Evolutionary conservation across 2,797 vertebrate species (phyloP), one percentile per base, ranked within the genome.

Genomic region (Emys orbicularis): DNA sequence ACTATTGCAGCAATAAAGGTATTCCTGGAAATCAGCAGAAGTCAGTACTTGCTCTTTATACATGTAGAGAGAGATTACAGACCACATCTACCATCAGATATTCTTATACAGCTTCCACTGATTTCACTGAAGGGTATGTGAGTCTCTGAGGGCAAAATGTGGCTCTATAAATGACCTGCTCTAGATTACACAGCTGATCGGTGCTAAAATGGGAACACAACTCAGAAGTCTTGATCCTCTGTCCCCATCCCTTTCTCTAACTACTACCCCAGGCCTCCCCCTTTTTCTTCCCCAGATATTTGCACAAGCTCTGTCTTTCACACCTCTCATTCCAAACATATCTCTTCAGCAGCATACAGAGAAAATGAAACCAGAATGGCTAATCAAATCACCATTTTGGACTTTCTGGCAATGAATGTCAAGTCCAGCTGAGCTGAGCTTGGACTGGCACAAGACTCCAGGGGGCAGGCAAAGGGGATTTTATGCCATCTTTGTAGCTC

Each of bases 281-380:
- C 41, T 88, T 49, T 86, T 79, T 89, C 83, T 95, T 93, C 18
- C 77, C 8, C 11, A 89, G 56, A 90, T 91, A 87, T 80, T 93
- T 86, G 34, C n/a, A 12, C 76, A 86, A 92, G 54, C 65, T 79
- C 56, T 94, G 79, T 47, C 37, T 95, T 47, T 74, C 77, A 81
- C 27, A 91, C 25, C 76, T 88, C 84, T 80, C 88, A 87, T 92
- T 88, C 74, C 81, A 86, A 72, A 50, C 77, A 54, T 85, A 15
- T 13, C 86, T 93, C 72, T 89, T 68, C n/a, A 68, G 65, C n/a
- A 68, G 18, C 65, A 88, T 34, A 83, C 80, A 95, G 93, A 92
- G 65, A 61, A 87, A 94, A 97, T 89, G 54, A 92, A 96, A 95
- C 84, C 93, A 93, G 96, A 96, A 96, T 93, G 95, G 92, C 88